Evolutionary conservation across 2,113 vertebrate species (phyloP).

Genomic region (Notarius lentiginosus): DNA sequence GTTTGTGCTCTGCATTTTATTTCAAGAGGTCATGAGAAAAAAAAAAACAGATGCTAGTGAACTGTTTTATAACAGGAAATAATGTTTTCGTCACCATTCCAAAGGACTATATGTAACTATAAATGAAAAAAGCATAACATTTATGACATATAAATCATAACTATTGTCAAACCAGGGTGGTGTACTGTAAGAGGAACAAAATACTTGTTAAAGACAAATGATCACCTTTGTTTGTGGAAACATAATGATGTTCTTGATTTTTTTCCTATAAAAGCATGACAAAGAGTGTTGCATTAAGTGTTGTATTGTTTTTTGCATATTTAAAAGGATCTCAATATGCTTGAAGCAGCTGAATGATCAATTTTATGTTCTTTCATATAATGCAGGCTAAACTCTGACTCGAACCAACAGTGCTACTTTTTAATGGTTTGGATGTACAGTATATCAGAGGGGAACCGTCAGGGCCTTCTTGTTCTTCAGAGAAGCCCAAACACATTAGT

Average conservation of each 20-base stretch:
- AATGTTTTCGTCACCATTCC: too few relatives aligned
- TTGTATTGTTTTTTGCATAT: neutral
- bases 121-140: neutral
- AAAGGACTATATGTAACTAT: neutral
- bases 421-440: neutral
- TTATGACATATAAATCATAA: neutral
- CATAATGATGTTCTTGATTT: neutral
- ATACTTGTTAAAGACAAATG: too few relatives aligned
- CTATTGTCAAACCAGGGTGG: neutral
- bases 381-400: neutral
- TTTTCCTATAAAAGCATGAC: neutral
- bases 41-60: too few relatives aligned
- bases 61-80: too few relatives aligned
- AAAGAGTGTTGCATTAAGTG: neutral
- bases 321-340: neutral
- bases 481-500: too few relatives aligned
- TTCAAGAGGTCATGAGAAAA: too few relatives aligned
- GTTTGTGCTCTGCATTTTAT: too few relatives aligned
- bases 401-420: neutral
- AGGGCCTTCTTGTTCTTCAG: too few relatives aligned
- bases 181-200: too few relatives aligned
- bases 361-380: neutral
- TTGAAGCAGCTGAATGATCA: neutral
- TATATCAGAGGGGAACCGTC: neutral
- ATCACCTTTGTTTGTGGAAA: too few relatives aligned